Evolutionary conservation across 2,113 vertebrate genomes (phyloP).

Genomic region (Callithrix jacchus): DNA sequence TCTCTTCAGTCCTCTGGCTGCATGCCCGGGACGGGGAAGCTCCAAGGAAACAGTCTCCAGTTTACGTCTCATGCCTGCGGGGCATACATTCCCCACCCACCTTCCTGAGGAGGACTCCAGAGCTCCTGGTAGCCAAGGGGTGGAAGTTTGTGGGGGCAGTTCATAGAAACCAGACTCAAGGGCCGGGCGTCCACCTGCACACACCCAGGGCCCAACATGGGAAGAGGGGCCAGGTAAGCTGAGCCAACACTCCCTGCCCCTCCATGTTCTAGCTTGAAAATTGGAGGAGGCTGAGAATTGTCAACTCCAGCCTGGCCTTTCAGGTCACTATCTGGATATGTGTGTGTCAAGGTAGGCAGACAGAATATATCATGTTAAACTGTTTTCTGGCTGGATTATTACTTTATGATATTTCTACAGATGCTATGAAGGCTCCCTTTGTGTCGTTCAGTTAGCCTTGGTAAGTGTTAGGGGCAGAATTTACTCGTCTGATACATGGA

Average conservation of each 20-base stretch:
- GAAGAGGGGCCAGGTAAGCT: rapidly evolving
- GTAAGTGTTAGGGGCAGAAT: too few species aligned
- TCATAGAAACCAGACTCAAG: not conserved
- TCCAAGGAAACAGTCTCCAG: not conserved
- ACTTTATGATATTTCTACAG: not conserved
- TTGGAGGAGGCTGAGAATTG: not conserved
- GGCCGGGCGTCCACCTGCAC: too few species aligned
- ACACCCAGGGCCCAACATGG: not conserved
- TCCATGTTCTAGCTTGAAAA: not conserved
- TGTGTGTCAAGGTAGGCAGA: not conserved
- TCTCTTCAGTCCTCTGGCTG: not conserved
- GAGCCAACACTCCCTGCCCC: rapidly evolving
- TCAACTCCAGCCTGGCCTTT: not conserved
- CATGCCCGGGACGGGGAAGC: too few species aligned
- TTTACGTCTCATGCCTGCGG: not conserved
- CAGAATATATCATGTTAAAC: not conserved
- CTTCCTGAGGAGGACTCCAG: not conserved
- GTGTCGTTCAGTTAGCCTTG: not conserved
- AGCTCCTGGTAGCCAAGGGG: rapidly evolving
- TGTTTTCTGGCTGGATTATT: not conserved
- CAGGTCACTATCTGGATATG: not conserved
- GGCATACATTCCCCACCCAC: rapidly evolving
- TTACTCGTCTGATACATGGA: rapidly evolving
- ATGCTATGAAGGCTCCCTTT: not conserved
- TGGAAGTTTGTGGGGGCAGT: not conserved